Base-by-base conservation (phyloP, 2,888 invertebrate genomes). In the Andrena hattorfiana region DNA sequence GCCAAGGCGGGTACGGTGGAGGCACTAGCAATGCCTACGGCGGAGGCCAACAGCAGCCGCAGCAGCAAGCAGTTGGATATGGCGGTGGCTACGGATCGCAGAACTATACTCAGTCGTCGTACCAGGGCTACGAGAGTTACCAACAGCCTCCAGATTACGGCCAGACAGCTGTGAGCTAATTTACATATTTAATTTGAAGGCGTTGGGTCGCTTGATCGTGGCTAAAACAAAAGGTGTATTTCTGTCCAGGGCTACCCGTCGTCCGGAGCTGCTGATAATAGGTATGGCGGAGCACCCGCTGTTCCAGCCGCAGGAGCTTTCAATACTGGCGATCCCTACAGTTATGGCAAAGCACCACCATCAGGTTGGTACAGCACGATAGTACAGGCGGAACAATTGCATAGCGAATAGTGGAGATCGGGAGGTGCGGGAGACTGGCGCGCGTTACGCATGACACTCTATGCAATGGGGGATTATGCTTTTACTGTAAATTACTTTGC, bases 121-220 rank as follows among this genome's bases (percentile, higher is more conserved):
- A 94, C 85, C 93, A 93, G 74, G 92, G 93, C 3, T 94, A 94
- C 54, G 94, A 94, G 78, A 94, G 92, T 77, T 94, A 94, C 77
- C 94, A 93, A 66, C 93, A 93, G 64, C 92, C 93, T 56, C 92
- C 93, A 32, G 94, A 94, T 79, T 94, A 94, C 67, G 89, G 93
- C 26, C 94, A 93, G 86, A 88, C 93, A 68, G 89, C 93, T 82
- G 94, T 94, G 89, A 89, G 86, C 85, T 26, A 7, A 7, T 62
- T 66, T 48, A 32, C 16, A 66, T 16, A 59, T 78, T 26, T 56
- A 20, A 16, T n/a, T 35, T n/a, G 0, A 54, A 20, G 8, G 0
- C 3, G 8, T 1, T 20, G 42, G 23, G 16, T 51, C 16, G 35
- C 1, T 23, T 0, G 3, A 32, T 28, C 32, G 3, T 26, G 0